A percentile compares a stretch with the other conserved stretches of the same genome.
Evolutionary conservation across 2,888 invertebrate species (phyloP).

Genomic region (Mythimna lalbum): DNA sequence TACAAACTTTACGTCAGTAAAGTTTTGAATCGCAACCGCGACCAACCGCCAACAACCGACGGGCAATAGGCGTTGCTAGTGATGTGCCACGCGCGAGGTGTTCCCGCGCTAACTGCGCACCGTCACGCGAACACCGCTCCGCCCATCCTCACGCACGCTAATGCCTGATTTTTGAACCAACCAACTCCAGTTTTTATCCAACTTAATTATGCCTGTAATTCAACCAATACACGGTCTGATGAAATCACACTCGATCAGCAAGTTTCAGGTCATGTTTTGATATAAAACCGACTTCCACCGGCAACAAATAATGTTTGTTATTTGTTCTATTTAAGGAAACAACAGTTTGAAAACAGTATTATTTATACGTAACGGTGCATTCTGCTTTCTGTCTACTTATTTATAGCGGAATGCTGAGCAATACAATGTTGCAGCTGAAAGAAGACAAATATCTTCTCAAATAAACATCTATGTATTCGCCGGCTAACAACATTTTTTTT

Average conservation of each 20-base stretch:
- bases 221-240: slow-evolving; percentile 35
- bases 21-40: slow-evolving; percentile 68
- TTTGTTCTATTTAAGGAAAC: slow-evolving; percentile 61
- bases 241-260: slow-evolving; percentile 44
- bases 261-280: slow-evolving; percentile 58
- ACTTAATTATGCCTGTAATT: slow-evolving; percentile 57
- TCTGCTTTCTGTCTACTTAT: slow-evolving; percentile 65
- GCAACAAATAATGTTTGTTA: slow-evolving; percentile 62
- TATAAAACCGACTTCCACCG: slow-evolving; percentile 54
- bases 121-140: slow-evolving; percentile 86
- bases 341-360: slow-evolving; percentile 60
- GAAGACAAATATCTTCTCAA: slow-evolving; percentile 39
- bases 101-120: slow-evolving; percentile 85
- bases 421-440: slow-evolving; percentile 35
- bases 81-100: slow-evolving; percentile 87
- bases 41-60: slow-evolving; percentile 72
- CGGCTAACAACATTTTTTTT: neutral
- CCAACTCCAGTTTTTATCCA: slow-evolving; percentile 54
- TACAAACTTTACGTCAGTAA: slow-evolving; percentile 61
- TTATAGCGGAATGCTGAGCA: slow-evolving; percentile 54
- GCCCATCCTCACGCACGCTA: slow-evolving; percentile 85
- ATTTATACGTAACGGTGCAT: slow-evolving; percentile 60
- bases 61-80: slow-evolving; percentile 87
- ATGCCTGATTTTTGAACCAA: slow-evolving; percentile 67
- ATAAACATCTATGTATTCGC: slow-evolving; percentile 22